Evolutionary conservation across 1,140 invertebrate genomes (phyloP).

Genomic region (Homalodisca vitripennis): DNA sequence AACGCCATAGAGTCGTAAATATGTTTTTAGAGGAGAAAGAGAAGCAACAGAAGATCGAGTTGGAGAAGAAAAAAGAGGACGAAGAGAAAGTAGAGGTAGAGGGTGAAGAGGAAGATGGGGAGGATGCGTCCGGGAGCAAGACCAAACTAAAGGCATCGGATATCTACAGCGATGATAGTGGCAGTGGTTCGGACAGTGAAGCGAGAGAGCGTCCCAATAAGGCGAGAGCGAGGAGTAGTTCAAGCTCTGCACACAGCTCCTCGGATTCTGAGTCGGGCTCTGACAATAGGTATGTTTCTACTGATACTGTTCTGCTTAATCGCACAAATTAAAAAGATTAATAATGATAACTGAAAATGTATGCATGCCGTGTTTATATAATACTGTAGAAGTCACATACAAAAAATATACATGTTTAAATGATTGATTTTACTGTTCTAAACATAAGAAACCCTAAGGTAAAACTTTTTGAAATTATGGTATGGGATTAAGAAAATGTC

Average conservation of each 20-base stretch:
- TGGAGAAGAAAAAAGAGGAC: conserved; percentile 55
- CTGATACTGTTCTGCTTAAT: too few species aligned
- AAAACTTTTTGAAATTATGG: too few species aligned
- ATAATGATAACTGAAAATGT: too few species aligned
- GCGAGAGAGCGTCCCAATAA: conserved; percentile 45
- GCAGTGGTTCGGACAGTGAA: conserved; percentile 67
- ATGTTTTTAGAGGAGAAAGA: conserved; percentile 58
- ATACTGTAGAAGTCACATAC: too few species aligned
- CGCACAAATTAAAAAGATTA: too few species aligned
- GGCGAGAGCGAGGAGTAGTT: conserved; percentile 39
- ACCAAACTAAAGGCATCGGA: conserved; percentile 87
- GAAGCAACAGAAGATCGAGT: conserved; percentile 54
- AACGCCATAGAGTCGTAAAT: too few species aligned
- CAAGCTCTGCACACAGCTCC: conserved; percentile 44
- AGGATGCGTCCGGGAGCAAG: conserved; percentile 48
- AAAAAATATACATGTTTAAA: too few species aligned
- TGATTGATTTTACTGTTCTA: too few species aligned
- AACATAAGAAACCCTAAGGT: too few species aligned
- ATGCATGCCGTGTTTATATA: too few species aligned
- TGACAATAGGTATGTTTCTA: conserved; percentile 55
- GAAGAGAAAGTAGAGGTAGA: conserved; percentile 47
- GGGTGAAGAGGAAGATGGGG: conserved; percentile 55
- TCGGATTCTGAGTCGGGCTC: conserved; percentile 55
- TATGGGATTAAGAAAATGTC: too few species aligned
- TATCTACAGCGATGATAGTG: conserved; percentile 94